Evolutionary conservation across 2,888 invertebrate species (phyloP), one percentile per base, ranked within the genome.

Genomic region (Cryptops parisi): DNA sequence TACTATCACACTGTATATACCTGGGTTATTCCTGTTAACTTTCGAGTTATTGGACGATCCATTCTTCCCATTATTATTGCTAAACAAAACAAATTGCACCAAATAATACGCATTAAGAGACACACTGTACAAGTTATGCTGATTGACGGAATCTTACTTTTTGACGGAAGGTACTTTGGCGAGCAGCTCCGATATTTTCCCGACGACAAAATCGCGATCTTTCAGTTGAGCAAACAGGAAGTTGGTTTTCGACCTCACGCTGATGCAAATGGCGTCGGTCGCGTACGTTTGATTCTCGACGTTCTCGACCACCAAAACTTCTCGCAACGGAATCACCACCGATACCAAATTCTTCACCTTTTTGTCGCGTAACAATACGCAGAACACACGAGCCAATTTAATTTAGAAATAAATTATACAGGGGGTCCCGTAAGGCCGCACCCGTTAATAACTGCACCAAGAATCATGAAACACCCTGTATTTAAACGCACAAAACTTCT

Each of bases 381-480:
- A n/a, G n/a, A n/a, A n/a, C n/a, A n/a, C n/a, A n/a, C n/a, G n/a
- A n/a, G 23, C 23, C n/a, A 24, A 45, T 1, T 25, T 25, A 22
- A 22, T n/a, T 12, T 45, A 24, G 3, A 25, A 6, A 19, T 17
- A 21, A n/a, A 75, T 73, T 64, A 76, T 75, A 61, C 71, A 70
- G 5, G 70, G 62, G 4, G 76, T 76, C 64, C 81, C 82, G 5
- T 93, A 93, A 73, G 90, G 94, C 1, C 90, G 79, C 70, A 94
- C 80, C 98, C 98, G 98, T 33, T 97, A 78, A 70, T 96, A 90
- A 58, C 90, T 85, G n/a, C n/a, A n/a, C n/a, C n/a, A n/a, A n/a
- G n/a, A n/a, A n/a, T n/a, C n/a, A n/a, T n/a, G n/a, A n/a, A n/a
- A n/a, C n/a, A n/a, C n/a, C n/a, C n/a, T n/a, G n/a, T n/a, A n/a